A percentile compares a stretch with the other conserved stretches of the same genome.
Evolutionary conservation across 1,140 invertebrate species (phyloP).

Genomic region (Zaprionus davidi): DNA sequence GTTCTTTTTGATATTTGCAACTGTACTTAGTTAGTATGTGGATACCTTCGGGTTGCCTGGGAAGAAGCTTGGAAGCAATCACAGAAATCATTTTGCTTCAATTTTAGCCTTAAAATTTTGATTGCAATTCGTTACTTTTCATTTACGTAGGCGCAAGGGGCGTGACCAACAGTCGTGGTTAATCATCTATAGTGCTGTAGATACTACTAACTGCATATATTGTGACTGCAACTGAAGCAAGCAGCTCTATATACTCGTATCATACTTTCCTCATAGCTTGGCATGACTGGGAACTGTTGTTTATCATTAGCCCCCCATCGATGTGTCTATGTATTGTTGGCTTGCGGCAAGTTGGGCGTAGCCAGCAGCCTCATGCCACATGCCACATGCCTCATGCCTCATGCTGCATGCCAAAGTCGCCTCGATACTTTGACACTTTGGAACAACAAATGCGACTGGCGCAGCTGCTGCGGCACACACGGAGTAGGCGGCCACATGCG

Average conservation of each 20-base stretch:
- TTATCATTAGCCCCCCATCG: constrained; percentile 4
- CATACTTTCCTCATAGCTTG: background rate
- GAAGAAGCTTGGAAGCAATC: no score
- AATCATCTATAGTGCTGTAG: no score
- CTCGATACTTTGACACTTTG: constrained; percentile 34
- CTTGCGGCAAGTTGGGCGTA: constrained; percentile 17
- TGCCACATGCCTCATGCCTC: background rate
- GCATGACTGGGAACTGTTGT: background rate
- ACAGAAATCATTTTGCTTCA: no score
- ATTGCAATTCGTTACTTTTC: no score
- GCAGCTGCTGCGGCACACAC: background rate
- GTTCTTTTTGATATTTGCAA: no score
- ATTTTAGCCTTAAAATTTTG: no score
- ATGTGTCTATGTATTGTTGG: constrained; percentile 10
- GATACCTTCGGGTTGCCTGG: no score
- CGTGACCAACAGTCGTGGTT: no score
- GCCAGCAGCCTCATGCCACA: background rate
- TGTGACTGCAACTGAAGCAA: no score
- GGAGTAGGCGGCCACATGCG: constrained; percentile 28
- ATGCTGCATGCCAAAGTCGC: background rate
- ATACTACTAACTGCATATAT: no score
- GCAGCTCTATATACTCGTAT: background rate
- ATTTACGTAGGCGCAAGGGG: no score
- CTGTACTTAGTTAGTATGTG: no score
- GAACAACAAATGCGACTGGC: constrained; percentile 29